Evolutionary conservation across 2,888 invertebrate species (phyloP), one percentile per base, ranked within the genome.

Genomic region (Clusia tigrina): DNA sequence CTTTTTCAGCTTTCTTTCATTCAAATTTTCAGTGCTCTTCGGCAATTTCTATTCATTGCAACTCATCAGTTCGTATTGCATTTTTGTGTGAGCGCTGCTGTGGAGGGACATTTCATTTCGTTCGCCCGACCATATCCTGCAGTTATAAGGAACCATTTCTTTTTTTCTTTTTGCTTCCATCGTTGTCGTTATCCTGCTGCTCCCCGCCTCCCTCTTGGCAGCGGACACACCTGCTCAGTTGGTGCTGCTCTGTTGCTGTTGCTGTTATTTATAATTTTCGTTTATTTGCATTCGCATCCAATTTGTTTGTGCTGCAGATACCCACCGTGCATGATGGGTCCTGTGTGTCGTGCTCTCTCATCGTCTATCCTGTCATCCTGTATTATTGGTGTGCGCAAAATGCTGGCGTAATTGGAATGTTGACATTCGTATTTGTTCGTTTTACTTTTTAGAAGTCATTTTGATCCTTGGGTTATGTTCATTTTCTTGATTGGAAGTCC

Each of bases 261-360:
- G 68, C 72, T 76, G 77, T 76, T 76, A 74, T 78, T 78, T 77
- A 75, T 74, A 74, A 78, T 78, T 78, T 78, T 77, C 76, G 76
- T 78, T 78, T 78, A 77, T 78, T 78, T 78, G 74, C 78, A 77
- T 77, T 78, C 75, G 74, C 78, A 78, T 78, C 77, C 78, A 78
- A 78, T 78, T 78, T 78, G 76, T 73, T 77, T 70, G 61, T 60
- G 70, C 69, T 17, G 42, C 22, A 42, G 10, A 17, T 42, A 42
- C 68, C 65, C 63, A 53, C 20, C 32, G 62, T n/a, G 53, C 65
- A 26, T 52, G 62, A 38, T 48, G 20, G 18, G 2, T 48, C 2
- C 22, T 3, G 48, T 48, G 48, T 48, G 20, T 3, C 48, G 6
- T 48, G 6, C 5, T 2, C 48, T 48, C 22, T 46, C 15, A 17